These are phyloP conservation scores for Enteromius paludinosus DNA, from an alignment of 2,797 vertebrate genomes.

Conservation along the genomic window DNA sequence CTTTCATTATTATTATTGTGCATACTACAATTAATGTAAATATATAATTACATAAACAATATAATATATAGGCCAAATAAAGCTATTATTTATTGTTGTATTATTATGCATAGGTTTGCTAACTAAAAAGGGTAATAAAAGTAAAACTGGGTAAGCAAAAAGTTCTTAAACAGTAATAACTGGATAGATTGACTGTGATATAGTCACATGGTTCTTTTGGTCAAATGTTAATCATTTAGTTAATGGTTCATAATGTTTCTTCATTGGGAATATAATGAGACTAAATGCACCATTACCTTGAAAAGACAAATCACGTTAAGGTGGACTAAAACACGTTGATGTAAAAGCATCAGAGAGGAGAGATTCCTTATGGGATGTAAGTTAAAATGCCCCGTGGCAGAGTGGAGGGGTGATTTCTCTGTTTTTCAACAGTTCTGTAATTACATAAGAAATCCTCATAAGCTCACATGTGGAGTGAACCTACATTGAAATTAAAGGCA, in stretches of 20 bases:
- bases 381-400: slow-evolving; percentile 5
- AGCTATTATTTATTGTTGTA: not conserved
- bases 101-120: not conserved
- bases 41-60: not conserved
- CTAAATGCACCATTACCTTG: slow-evolving; percentile 18
- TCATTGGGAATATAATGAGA: not conserved
- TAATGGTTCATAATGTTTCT: slow-evolving; percentile 15
- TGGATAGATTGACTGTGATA: not conserved
- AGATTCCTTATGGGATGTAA: not conserved
- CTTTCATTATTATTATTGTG: not conserved
- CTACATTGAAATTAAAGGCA: slow-evolving; percentile 40
- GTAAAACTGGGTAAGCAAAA: not conserved
- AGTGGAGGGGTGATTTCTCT: slow-evolving; percentile 6
- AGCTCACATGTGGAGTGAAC: slow-evolving; percentile 42
- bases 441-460: slow-evolving; percentile 37
- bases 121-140: slow-evolving; percentile 1
- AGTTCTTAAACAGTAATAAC: not conserved
- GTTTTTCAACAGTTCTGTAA: slow-evolving; percentile 24
- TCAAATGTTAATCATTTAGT: slow-evolving; percentile 21
- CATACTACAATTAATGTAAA: not conserved
- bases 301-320: slow-evolving; percentile 8
- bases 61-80: not conserved
- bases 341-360: not conserved
- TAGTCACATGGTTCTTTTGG: not conserved
- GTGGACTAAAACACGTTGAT: slow-evolving; percentile 22